Conservation (phyloP, 2,113 vertebrate species). For the Delphinus delphis region DNA sequence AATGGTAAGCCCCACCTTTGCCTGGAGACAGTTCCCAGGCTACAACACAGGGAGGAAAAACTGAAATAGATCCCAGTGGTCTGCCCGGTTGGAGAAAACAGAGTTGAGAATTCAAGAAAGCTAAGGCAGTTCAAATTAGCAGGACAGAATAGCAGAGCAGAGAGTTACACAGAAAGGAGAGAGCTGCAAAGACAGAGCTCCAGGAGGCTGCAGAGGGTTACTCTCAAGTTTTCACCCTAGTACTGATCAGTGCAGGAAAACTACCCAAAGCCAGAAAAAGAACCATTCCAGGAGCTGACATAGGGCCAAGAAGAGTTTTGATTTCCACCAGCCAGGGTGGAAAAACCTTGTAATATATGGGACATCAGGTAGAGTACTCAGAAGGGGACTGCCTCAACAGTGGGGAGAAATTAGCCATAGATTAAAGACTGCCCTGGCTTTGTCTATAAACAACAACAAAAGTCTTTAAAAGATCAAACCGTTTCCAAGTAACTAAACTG, state of each 20-base stretch:
- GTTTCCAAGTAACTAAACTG: constrained; percentile 4
- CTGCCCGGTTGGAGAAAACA: neutral
- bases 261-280: neutral
- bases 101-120: constrained; percentile 9
- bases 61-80: neutral
- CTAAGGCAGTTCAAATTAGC: neutral
- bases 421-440: neutral
- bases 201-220: neutral
- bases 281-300: neutral
- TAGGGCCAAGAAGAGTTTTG: neutral
- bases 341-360: neutral
- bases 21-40: neutral
- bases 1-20: neutral
- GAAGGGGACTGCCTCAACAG: neutral
- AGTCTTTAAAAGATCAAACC: neutral
- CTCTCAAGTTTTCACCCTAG: neutral
- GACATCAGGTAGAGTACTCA: neutral
- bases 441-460: neutral
- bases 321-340: neutral
- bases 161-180: neutral
- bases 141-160: neutral
- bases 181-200: neutral
- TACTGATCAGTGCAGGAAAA: neutral
- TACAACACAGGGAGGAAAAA: neutral
- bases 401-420: neutral